Conservation (phyloP, 1,140 invertebrate genomes). For the Papilio helenus region DNA sequence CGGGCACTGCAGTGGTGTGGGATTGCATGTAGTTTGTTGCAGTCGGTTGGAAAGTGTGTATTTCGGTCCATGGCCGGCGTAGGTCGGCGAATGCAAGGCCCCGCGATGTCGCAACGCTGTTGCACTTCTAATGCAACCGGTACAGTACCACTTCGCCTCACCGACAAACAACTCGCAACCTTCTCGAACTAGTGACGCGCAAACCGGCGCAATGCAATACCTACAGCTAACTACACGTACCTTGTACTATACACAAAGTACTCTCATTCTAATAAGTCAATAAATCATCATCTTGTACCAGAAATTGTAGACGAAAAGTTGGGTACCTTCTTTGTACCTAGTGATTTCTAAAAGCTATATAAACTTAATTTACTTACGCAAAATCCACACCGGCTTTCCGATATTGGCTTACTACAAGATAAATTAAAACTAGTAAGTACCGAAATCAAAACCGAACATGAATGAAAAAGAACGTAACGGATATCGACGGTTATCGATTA, state of each 20-base stretch:
- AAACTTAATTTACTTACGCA: no score
- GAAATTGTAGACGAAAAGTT: background rate
- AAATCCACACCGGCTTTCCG: no score
- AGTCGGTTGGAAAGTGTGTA: slow-evolving; percentile 64
- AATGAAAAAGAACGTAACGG: background rate
- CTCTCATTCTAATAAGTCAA: background rate
- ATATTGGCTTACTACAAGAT: no score
- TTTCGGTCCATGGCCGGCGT: slow-evolving; percentile 75
- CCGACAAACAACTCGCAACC: slow-evolving; percentile 52
- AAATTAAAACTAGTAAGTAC: no score
- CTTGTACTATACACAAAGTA: slow-evolving; percentile 21
- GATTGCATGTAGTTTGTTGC: slow-evolving; percentile 8
- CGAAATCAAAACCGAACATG: no score
- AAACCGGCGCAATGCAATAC: slow-evolving; percentile 42
- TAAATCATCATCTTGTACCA: background rate
- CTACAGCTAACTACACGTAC: slow-evolving; percentile 6
- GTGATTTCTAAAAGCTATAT: no score
- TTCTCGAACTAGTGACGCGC: slow-evolving; percentile 46
- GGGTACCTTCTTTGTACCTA: no score
- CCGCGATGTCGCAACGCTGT: slow-evolving; percentile 65
- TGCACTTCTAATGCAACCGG: slow-evolving; percentile 64
- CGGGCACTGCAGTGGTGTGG: background rate
- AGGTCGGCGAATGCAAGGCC: slow-evolving; percentile 78
- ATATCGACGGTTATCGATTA: background rate
- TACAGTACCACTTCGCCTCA: slow-evolving; percentile 46